Conservation (phyloP, 2,113 vertebrate species). For the Upupa epops region DNA sequence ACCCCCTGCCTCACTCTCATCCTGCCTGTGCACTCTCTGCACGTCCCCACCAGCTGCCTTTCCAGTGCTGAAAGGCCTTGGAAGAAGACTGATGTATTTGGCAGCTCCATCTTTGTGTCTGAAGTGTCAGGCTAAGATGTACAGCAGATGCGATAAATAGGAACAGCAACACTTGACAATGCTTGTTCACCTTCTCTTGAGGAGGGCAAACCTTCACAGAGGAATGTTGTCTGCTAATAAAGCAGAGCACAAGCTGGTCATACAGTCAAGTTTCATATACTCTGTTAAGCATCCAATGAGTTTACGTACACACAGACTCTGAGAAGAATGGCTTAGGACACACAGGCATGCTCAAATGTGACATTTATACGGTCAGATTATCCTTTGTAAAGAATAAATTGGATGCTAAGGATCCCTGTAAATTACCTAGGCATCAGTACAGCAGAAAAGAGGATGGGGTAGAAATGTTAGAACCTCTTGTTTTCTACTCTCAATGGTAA, state of each 20-base stretch:
- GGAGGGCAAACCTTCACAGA: not conserved
- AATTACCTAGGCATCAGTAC: not conserved
- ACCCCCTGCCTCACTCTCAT: not conserved
- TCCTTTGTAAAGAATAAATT: not conserved
- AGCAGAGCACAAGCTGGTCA: not conserved
- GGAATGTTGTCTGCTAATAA: not conserved
- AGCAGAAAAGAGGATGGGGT: not conserved
- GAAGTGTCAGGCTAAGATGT: not conserved
- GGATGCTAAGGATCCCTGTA: not conserved
- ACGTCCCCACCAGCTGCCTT: not conserved
- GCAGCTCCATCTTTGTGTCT: not conserved
- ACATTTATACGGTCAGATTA: not conserved
- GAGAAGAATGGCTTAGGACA: not conserved
- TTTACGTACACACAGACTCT: not conserved
- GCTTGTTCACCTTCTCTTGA: not conserved
- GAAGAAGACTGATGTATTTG: not conserved
- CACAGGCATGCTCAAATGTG: not conserved
- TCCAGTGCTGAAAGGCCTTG: not conserved
- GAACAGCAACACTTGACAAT: not conserved
- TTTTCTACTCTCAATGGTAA: not conserved
- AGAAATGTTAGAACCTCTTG: not conserved
- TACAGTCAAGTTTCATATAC: not conserved
- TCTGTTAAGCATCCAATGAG: not conserved
- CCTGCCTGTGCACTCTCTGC: not conserved
- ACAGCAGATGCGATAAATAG: not conserved